phyloP scores from a whole-genome alignment of 2,888 invertebrate genomes.

The Leptura quadrifasciata region DNA sequence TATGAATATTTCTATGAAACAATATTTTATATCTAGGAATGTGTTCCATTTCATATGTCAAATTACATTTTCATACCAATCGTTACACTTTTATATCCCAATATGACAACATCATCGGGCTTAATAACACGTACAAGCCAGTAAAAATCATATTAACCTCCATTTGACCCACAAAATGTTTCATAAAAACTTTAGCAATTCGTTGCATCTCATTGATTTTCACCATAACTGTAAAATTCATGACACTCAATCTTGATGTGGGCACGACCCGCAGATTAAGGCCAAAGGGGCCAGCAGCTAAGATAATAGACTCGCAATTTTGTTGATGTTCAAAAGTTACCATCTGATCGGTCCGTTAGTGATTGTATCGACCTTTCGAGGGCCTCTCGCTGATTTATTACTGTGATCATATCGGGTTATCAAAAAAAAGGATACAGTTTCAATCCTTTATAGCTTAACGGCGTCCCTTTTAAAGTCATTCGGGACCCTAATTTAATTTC shows the following conservation, averaged over 20 bases:
- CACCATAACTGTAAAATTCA: slow-evolving; percentile 46
- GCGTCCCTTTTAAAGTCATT: slow-evolving; percentile 10
- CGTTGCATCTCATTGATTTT: slow-evolving; percentile 47
- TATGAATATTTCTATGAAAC: too few relatives aligned
- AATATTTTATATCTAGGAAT: background rate
- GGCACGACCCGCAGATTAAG: slow-evolving; percentile 36
- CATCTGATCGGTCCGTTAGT: slow-evolving; percentile 43
- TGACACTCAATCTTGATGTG: slow-evolving; percentile 35
- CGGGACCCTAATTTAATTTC: slow-evolving; percentile 8
- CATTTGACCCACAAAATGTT: slow-evolving; percentile 38
- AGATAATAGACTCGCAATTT: slow-evolving; percentile 53
- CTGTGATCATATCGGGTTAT: slow-evolving; percentile 40
- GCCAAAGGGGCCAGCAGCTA: slow-evolving; percentile 39
- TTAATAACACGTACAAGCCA: slow-evolving; percentile 19
- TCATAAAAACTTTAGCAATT: slow-evolving; percentile 48
- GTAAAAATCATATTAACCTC: slow-evolving; percentile 17
- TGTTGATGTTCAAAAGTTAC: slow-evolving; percentile 49
- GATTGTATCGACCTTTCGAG: slow-evolving; percentile 40
- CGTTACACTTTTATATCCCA: background rate
- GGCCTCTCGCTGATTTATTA: slow-evolving; percentile 36
- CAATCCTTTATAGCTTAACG: slow-evolving; percentile 35
- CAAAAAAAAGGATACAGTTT: slow-evolving; percentile 37
- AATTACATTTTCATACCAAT: slow-evolving; percentile 1
- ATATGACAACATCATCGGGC: background rate
- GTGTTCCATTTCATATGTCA: background rate